Percentiles rank a stretch among this genome's conserved stretches.
Evolutionary conservation across 1,140 invertebrate genomes (phyloP).

Genomic region (Neoseiulus cucumeris): DNA sequence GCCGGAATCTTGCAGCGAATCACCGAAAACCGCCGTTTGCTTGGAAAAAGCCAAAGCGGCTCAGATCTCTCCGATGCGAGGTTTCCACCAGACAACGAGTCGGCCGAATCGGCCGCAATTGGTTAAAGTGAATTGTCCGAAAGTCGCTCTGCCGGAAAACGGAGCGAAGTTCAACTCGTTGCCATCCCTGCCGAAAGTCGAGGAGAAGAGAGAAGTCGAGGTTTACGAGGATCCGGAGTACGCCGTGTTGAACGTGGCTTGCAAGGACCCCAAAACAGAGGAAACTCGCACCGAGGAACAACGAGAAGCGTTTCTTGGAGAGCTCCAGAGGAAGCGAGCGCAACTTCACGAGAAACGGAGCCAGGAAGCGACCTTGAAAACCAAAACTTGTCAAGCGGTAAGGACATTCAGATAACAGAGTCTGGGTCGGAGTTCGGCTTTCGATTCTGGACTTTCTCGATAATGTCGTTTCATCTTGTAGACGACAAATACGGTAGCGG

Average conservation of each 20-base stretch:
- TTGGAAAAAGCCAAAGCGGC: slow-evolving; percentile 22
- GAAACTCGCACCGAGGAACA: background rate
- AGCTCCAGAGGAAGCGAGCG: background rate
- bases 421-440: too few species aligned
- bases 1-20: slow-evolving; percentile 16
- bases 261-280: background rate
- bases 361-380: background rate
- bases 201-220: background rate
- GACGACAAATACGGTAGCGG: too few species aligned
- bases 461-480: too few species aligned
- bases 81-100: slow-evolving; percentile 15
- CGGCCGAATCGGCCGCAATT: background rate
- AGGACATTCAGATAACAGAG: background rate
- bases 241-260: background rate
- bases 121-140: background rate
- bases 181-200: background rate
- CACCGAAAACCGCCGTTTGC: slow-evolving; percentile 10
- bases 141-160: background rate
- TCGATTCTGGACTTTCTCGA: too few species aligned
- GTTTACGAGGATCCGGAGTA: slow-evolving; percentile 3
- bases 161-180: background rate
- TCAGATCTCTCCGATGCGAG: slow-evolving; percentile 18
- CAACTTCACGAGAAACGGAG: background rate
- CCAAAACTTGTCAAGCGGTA: background rate
- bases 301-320: background rate